Conservation (phyloP, 1,140 invertebrate genomes). For the Zaprionus gabonicus region DNA sequence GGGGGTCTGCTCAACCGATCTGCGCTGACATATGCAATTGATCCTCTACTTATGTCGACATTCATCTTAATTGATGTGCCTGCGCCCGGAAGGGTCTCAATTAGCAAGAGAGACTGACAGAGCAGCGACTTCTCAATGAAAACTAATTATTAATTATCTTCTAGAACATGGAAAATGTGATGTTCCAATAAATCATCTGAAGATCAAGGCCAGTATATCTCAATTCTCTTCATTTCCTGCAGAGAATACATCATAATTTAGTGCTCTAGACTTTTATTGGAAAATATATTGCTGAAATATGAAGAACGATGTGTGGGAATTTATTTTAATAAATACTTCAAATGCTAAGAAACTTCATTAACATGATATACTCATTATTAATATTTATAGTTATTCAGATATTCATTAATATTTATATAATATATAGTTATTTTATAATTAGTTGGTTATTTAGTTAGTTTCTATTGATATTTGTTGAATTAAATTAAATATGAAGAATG, state of each 20-base stretch:
- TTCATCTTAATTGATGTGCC: constrained; percentile 71
- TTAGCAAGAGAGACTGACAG: constrained; percentile 9
- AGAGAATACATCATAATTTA: background rate
- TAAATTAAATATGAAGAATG: too few relatives aligned
- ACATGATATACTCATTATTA: too few relatives aligned
- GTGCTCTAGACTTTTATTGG: background rate
- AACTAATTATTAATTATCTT: constrained; percentile 45
- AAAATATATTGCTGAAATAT: background rate
- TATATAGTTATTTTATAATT: too few relatives aligned
- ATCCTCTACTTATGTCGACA: constrained; percentile 32
- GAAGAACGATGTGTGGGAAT: background rate
- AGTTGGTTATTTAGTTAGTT: too few relatives aligned
- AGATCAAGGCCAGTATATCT: constrained; percentile 8
- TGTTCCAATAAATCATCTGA: background rate
- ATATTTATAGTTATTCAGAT: too few relatives aligned
- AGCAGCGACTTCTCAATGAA: constrained; percentile 30
- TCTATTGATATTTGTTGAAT: too few relatives aligned
- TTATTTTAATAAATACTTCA: too few relatives aligned
- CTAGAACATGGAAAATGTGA: background rate
- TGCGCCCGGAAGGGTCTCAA: constrained; percentile 51
- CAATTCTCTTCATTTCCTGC: background rate
- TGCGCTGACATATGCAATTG: background rate
- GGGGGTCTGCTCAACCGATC: background rate
- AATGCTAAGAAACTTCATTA: too few relatives aligned
- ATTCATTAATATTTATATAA: too few relatives aligned